Conservation (phyloP, 2,888 invertebrate species). For the Sinhomidia bicolor region DNA sequence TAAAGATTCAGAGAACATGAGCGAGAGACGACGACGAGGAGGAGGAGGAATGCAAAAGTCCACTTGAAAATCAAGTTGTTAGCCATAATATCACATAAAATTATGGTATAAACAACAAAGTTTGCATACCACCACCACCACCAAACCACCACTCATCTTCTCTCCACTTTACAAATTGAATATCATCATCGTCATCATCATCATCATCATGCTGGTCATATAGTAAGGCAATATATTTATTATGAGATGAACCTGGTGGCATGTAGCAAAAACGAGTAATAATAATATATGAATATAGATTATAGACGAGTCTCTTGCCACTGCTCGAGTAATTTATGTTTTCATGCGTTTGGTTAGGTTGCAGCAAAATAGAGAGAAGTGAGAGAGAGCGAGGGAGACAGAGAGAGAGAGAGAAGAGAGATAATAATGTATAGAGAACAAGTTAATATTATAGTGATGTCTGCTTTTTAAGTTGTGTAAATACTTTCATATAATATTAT, state of each 20-base stretch:
- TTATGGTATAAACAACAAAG: slow-evolving; percentile 62
- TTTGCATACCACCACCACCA: slow-evolving; percentile 53
- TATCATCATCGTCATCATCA: slow-evolving; percentile 59
- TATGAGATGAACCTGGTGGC: slow-evolving; percentile 21
- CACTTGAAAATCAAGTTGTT: slow-evolving; percentile 73
- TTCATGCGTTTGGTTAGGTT: slow-evolving; percentile 51
- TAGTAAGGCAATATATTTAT: neutral
- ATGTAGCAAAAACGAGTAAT: slow-evolving; percentile 41
- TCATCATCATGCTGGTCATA: slow-evolving; percentile 15
- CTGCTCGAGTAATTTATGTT: slow-evolving; percentile 66
- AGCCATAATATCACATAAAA: slow-evolving; percentile 49
- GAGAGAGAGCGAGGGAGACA: slow-evolving; percentile 2
- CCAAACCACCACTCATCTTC: slow-evolving; percentile 53
- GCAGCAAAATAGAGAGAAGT: neutral
- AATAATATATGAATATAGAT: slow-evolving; percentile 12
- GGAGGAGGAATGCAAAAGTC: slow-evolving; percentile 20
- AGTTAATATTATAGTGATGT: slow-evolving; percentile 45
- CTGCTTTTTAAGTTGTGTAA: slow-evolving; percentile 63
- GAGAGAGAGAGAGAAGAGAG: slow-evolving; percentile 11
- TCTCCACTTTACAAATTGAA: slow-evolving; percentile 62
- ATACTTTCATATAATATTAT: slow-evolving; percentile 60
- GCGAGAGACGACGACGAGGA: no score
- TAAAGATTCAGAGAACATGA: no score
- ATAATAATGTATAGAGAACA: slow-evolving; percentile 42
- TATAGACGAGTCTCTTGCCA: slow-evolving; percentile 39